Base-by-base conservation (phyloP, 2,888 invertebrate genomes). In the Conus canariensis region DNA sequence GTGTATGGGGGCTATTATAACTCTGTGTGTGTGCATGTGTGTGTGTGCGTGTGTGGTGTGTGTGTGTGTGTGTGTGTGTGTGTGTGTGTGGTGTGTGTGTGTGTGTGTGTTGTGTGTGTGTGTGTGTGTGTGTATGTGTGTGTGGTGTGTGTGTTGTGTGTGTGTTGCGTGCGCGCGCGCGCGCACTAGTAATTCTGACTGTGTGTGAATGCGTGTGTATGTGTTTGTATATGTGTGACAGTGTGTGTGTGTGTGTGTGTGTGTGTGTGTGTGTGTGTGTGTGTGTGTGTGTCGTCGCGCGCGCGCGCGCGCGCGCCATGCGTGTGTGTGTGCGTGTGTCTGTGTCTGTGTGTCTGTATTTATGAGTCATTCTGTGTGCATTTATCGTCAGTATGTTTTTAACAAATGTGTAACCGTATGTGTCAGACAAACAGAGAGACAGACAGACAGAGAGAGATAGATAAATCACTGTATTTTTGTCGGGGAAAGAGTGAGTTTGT, bases 241-340 rank as follows among this genome's bases (percentile, higher is more conserved):
- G 6, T 85, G 85, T 12, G 8, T 85, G 85, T 85, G 8, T 85
- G 85, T 85, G 58, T 58, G 82, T 82, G 30, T 82, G 82, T 82
- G 30, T 82, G 82, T 82, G 30, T 82, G 82, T 82, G 82, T 82
- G 82, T 82, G 82, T 82, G 82, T 82, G 82, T 82, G 82, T 82
- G 82, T 82, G 82, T 82, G 82, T 30, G 30, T 82, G 30, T 83
- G 83, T 30, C 9, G 5, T 7, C 9, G 83, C 5, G 45, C 9
- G 83, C 25, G 45, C 22, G 80, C 16, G 80, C 16, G 80, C 9
- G 80, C 16, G 80, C 16, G 80, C 16, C 9, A n/a, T n/a, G n/a
- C 8, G 77, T 9, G 77, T 77, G 77, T 77, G 77, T 77, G 77
- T 77, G 64, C 16, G 7, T 64, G 64, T 64, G 64, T 64, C 64